Percentiles rank a stretch among this genome's conserved stretches.
Evolutionary conservation across 2,113 vertebrate species (phyloP).

Genomic region (Circaetus gallicus): DNA sequence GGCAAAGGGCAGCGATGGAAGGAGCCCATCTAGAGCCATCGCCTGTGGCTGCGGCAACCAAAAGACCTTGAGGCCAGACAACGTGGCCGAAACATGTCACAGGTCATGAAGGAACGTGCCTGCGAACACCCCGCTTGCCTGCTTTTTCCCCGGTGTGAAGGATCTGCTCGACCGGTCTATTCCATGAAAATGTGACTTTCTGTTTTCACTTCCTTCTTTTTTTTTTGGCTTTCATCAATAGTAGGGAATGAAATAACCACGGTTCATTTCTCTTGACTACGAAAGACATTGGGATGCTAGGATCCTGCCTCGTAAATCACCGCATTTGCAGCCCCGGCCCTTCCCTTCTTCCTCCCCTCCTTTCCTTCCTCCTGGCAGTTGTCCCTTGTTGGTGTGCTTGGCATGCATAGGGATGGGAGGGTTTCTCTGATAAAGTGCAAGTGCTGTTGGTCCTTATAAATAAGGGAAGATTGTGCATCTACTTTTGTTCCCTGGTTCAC

Average conservation of each 20-base stretch:
- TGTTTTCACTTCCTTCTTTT: neutral
- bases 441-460: constrained; percentile 32
- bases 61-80: neutral
- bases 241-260: neutral
- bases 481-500: neutral
- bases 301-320: neutral
- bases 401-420: neutral
- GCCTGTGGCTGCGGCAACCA: neutral
- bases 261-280: neutral
- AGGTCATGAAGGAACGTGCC: accelerated
- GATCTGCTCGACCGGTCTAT: neutral
- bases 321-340: neutral
- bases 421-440: constrained; percentile 27
- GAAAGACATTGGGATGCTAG: neutral
- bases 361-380: neutral
- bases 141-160: neutral
- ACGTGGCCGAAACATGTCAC: neutral
- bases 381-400: neutral
- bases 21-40: neutral
- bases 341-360: neutral
- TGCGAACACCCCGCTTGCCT: neutral
- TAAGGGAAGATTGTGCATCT: constrained; percentile 17
- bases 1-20: neutral
- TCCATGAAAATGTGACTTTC: neutral
- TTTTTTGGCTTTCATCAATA: neutral